Evolutionary conservation across 2,888 invertebrate species (phyloP).

Genomic region (Diarsia rubi): DNA sequence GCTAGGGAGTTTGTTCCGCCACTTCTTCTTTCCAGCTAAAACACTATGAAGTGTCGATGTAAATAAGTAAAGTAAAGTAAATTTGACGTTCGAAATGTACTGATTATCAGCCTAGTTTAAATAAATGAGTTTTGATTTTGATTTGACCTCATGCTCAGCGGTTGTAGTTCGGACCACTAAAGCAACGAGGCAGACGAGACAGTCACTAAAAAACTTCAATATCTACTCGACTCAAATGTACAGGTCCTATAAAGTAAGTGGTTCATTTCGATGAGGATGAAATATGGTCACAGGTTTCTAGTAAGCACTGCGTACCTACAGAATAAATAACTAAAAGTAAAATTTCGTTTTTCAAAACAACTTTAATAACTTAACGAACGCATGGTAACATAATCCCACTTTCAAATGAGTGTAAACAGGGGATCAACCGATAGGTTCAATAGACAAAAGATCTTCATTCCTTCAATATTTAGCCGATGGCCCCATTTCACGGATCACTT

Average conservation of each 20-base stretch:
- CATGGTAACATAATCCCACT: constrained; percentile 4
- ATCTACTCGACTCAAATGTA: not conserved
- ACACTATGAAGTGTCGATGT: too few relatives aligned
- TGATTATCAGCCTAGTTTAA: too few relatives aligned
- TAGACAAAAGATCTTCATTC: constrained; percentile 32
- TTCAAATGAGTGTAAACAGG: constrained; percentile 18
- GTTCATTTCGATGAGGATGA: not conserved
- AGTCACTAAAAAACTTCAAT: not conserved
- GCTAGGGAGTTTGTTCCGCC: too few relatives aligned
- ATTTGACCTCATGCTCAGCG: too few relatives aligned
- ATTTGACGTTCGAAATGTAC: too few relatives aligned
- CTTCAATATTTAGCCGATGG: constrained; percentile 30
- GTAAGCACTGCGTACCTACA: not conserved
- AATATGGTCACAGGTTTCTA: not conserved
- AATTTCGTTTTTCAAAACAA: not conserved
- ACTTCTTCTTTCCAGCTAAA: too few relatives aligned
- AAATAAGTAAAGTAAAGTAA: too few relatives aligned
- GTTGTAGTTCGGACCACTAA: too few relatives aligned
- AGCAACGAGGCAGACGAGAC: too few relatives aligned
- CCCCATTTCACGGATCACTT: constrained; percentile 53
- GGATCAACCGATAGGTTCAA: constrained; percentile 9
- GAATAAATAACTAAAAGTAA: not conserved
- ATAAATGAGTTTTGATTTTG: too few relatives aligned
- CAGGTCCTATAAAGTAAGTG: not conserved
- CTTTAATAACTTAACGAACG: not conserved